Base-by-base conservation (phyloP, 1,140 invertebrate genomes). In the Macrobrachium nipponense region DNA sequence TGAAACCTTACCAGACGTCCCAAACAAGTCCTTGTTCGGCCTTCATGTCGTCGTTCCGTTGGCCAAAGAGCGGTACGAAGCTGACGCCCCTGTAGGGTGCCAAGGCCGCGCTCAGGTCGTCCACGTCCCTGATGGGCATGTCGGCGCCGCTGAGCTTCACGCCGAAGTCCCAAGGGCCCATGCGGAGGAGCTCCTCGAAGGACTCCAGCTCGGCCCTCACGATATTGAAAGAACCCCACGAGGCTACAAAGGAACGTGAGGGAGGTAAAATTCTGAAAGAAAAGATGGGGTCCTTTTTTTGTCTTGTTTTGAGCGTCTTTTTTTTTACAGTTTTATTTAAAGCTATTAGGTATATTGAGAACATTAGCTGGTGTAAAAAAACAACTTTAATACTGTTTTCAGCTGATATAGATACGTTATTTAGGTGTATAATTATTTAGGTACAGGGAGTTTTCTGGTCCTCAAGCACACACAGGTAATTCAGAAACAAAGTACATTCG, bases 61-160 rank as follows among this genome's bases (percentile, higher is more conserved):
- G 68, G 2, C 83, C 76, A 70, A 81, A 86, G 62, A 70, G 18
- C 43, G 82, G 86, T 27, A 87, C 83, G 83, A 88, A 85, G 83
- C 61, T 89, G 60, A n/a, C 15, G 17, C 89, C 89, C 70, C 89
- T 78, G 80, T 90, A 88, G 14, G 89, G 79, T 14, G 90, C 89
- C 18, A 90, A 86, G 23, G 88, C 80, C 5, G 85, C 72, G 15
- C 82, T 80, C 61, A 90, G 68, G 78, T 90, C 90, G 15, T 90
- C 89, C 20, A 89, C 83, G 70, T 87, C 82, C 36, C 90, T 82
- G 2, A 90, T 86, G 14, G 88, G 85, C 51, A 90, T 60, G 80
- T 90, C 90, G 36, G 86, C 72, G 14, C 89, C 90, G 58, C 87
- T 90, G 66, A 90, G 80, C 62, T 87, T 89, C 15, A 90, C 87